Base-by-base conservation (phyloP, 2,113 vertebrate species). In the Choloepus hoffmanni region DNA sequence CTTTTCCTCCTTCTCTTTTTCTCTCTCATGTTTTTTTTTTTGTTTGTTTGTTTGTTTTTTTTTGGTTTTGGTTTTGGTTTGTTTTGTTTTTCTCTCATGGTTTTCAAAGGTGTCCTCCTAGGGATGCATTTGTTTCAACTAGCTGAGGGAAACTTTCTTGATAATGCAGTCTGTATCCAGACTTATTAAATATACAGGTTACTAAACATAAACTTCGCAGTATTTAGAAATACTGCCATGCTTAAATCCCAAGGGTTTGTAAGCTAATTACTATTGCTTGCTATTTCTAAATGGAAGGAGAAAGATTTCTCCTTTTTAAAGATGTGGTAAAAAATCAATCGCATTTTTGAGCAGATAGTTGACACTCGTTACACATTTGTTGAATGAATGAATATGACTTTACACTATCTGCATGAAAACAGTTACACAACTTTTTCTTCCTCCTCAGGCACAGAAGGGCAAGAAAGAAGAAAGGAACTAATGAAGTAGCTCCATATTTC, bases 361-460 rank as follows among this genome's bases (percentile, higher is more conserved):
- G n/a, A 83, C 10, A 68, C 12, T 70, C 12, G 45, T 74, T 36
- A 85, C 33, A 55, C 93, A 5, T 43, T 76, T 94, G 85, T 94
- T 76, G 36, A 89, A 86, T 62, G 23, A 62, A 85, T 68, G 43
- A 79, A 77, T 72, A 65, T 81, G n/a, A 30, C 36, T 78, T 94
- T 87, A 84, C 7, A 55, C 33, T 43, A 50, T 45, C 74, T 76
- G 43, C 58, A 65, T 53, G 36, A 36, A 94, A 94, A 92, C 33
- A 94, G 30, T 30, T 79, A 62, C 1, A 50, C 60, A 70, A 84
- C 13, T 90, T 96, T 92, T 58, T 79, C 23, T 76, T 92, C 58
- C 87, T 94, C 15, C 21, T 84, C 3, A 30, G 8, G 30, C 30
- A 76, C 3, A 93, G 53, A 55, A 95, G 5, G 5, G 45, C 53